Evolutionary conservation across 2,113 vertebrate species (phyloP).

Genomic region (Aegithalos caudatus): DNA sequence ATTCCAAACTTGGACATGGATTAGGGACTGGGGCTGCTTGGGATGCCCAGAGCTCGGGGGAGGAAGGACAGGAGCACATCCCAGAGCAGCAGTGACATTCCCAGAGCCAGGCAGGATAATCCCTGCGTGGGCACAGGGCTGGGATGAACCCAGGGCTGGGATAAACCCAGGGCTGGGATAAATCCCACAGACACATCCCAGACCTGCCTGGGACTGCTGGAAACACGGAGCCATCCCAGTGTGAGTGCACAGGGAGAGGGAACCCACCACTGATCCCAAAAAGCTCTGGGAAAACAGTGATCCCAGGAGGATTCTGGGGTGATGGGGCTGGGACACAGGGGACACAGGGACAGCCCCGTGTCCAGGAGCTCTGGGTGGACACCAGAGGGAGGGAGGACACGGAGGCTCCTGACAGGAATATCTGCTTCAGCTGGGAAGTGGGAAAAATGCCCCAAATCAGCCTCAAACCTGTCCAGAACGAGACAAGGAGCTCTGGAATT

Average conservation of each 20-base stretch:
- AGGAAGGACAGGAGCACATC: not conserved
- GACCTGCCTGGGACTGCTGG: not conserved
- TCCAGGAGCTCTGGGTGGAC: accelerated
- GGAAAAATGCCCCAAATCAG: not conserved
- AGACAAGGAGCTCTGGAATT: not conserved
- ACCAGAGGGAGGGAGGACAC: not conserved
- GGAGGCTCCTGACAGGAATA: accelerated
- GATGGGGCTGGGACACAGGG: too few species aligned
- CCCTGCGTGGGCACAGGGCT: not conserved
- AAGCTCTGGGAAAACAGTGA: accelerated
- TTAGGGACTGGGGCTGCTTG: not conserved
- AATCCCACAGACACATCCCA: not conserved
- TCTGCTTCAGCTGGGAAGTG: accelerated
- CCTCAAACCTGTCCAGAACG: accelerated
- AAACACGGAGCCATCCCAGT: accelerated
- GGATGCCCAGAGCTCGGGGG: not conserved
- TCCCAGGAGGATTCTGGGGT: accelerated
- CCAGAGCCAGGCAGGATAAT: not conserved
- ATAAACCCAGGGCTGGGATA: not conserved
- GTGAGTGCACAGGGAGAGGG: accelerated
- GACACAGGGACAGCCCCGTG: not conserved
- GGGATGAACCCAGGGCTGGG: not conserved
- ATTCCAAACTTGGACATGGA: not conserved
- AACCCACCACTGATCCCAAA: accelerated
- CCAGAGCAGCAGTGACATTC: not conserved